Evolutionary conservation across 2,888 invertebrate genomes (phyloP), one percentile per base, ranked within the genome.

Genomic region (Chrysolina americana): DNA sequence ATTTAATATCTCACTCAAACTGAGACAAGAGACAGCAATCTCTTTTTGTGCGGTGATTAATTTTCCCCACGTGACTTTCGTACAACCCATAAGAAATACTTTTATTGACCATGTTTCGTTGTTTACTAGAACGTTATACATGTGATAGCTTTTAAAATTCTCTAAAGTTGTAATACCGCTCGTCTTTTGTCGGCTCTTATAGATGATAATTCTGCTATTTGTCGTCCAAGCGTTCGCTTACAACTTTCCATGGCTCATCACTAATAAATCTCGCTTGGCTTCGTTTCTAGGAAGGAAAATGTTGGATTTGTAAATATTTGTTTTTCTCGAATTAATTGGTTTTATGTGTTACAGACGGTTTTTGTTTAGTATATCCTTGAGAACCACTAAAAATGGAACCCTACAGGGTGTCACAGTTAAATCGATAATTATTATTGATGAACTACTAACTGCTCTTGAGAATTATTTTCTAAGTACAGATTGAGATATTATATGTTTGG

Each of bases 201-300:
- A 75, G 74, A 79, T 75, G 81, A 83, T 83, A 83, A 83, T 83
- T 83, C 80, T 77, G 77, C 83, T 78, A 83, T 83, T 83, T 83
- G 83, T 81, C 81, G 80, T 79, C 82, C 70, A 76, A 76, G 80
- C 81, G 80, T 78, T 79, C 75, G 75, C 80, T 78, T 75, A 81
- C 81, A 81, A 81, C 78, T 80, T 82, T 80, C 78, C 74, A 71
- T 74, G 72, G 79, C 73, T 77, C 79, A 78, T 81, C 79, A 80
- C 78, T 78, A 76, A 81, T 83, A 83, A 82, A 83, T 83, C 78
- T 76, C 68, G 66, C 71, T 73, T 47, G 64, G 66, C 36, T 70
- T 64, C 41, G 23, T 69, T 74, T 65, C 74, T 65, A 28, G 59
- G 69, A 68, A 70, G 64, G 41, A 75, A 74, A 75, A 71, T 70